phyloP scores from a whole-genome alignment of 2,888 invertebrate genomes.

The Chironomus tentans region DNA sequence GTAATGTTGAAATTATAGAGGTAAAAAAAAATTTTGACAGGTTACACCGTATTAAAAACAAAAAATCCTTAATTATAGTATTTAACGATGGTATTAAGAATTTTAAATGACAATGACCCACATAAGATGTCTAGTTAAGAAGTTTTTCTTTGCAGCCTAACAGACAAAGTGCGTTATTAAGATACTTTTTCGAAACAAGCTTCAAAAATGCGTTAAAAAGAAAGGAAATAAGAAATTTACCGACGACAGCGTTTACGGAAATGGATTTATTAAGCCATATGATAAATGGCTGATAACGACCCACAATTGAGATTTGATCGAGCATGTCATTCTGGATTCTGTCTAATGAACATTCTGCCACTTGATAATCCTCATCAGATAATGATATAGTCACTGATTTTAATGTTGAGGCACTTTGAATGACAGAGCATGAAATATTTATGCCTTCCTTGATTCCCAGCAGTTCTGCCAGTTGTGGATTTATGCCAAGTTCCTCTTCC shows the following conservation, averaged over 20 bases:
- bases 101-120: too few relatives aligned
- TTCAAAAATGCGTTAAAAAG: too few relatives aligned
- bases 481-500: conserved; percentile 12
- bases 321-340: conserved; percentile 4
- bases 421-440: conserved; percentile 17
- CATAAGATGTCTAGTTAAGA: too few relatives aligned
- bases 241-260: conserved; percentile 14
- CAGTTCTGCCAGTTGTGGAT: background rate
- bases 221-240: background rate
- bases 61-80: too few relatives aligned
- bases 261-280: conserved; percentile 66
- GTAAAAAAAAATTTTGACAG: too few relatives aligned
- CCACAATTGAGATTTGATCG: conserved; percentile 10
- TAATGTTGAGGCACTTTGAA: conserved; percentile 20
- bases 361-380: conserved; percentile 9
- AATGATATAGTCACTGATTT: background rate
- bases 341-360: conserved; percentile 13
- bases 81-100: too few relatives aligned
- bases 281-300: conserved; percentile 33
- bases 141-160: too few relatives aligned
- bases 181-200: too few relatives aligned
- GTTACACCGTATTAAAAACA: too few relatives aligned
- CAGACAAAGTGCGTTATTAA: too few relatives aligned
- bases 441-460: conserved; percentile 13
- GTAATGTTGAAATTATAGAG: too few relatives aligned